Conservation (phyloP, 2,888 invertebrate genomes). For the Prosapia bicincta region DNA sequence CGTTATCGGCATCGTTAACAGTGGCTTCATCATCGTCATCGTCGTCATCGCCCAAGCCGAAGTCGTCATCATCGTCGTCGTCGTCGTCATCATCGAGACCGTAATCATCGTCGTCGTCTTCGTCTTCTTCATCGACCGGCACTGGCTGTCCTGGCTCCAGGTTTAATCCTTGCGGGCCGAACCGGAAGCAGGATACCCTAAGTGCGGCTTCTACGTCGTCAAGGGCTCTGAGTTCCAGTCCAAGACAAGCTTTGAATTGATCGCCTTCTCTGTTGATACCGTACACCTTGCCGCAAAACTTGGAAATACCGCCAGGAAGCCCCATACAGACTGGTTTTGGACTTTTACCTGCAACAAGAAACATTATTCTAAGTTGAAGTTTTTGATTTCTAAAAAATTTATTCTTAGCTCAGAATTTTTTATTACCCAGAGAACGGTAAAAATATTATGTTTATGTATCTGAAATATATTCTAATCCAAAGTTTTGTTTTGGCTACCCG, state of each 20-base stretch:
- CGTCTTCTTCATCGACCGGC: constrained; percentile 48
- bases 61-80: constrained; percentile 49
- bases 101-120: constrained; percentile 46
- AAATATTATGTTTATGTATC: too few relatives aligned
- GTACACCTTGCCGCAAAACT: constrained; percentile 82
- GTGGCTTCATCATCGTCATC: constrained; percentile 47
- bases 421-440: too few relatives aligned
- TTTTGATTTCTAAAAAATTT: too few relatives aligned
- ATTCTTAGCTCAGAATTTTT: too few relatives aligned
- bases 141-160: constrained; percentile 75
- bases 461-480: too few relatives aligned
- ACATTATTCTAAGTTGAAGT: too few relatives aligned
- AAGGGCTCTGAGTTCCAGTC: constrained; percentile 71
- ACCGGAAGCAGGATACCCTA: constrained; percentile 79
- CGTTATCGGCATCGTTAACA: constrained; percentile 43
- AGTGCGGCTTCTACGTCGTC: constrained; percentile 75
- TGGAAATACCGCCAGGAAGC: constrained; percentile 75
- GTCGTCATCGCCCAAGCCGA: constrained; percentile 47
- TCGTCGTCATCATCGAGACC: constrained; percentile 50
- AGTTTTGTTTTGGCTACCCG: too few relatives aligned
- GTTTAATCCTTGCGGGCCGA: constrained; percentile 73
- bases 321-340: constrained; percentile 79
- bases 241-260: constrained; percentile 76
- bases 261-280: constrained; percentile 72
- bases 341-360: constrained; percentile 57